Percentiles rank a stretch among this genome's conserved stretches.
Evolutionary conservation across 2,113 vertebrate genomes (phyloP).

Genomic region (Pseudolaguvia tuberculata): DNA sequence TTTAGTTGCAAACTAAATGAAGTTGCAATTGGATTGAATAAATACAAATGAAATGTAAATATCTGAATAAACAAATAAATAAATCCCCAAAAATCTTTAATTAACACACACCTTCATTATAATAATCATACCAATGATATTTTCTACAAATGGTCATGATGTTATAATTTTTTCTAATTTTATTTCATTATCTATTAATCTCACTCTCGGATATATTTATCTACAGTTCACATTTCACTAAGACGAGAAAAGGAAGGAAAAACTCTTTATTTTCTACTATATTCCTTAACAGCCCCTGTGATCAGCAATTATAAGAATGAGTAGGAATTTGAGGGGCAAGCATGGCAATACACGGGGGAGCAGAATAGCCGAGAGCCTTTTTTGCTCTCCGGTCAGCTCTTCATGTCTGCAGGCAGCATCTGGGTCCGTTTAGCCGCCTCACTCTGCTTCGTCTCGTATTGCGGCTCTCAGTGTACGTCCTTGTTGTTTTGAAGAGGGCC

Average conservation of each 20-base stretch:
- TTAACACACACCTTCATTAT: background rate
- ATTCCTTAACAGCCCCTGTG: slow-evolving; percentile 75
- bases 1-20: background rate
- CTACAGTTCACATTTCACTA: background rate
- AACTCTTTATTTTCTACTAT: slow-evolving; percentile 79
- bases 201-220: background rate
- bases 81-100: background rate
- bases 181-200: background rate
- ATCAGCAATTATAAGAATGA: slow-evolving; percentile 82
- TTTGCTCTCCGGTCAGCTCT: slow-evolving; percentile 59
- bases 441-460: slow-evolving; percentile 79
- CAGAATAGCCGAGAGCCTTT: slow-evolving; percentile 62
- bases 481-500: slow-evolving; percentile 68
- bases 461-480: slow-evolving; percentile 82
- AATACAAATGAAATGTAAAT: background rate
- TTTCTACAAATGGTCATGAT: background rate
- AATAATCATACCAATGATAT: background rate
- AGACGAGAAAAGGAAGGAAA: slow-evolving; percentile 51
- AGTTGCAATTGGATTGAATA: no score
- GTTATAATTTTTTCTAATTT: background rate
- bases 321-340: slow-evolving; percentile 76
- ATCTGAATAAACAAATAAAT: background rate
- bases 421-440: slow-evolving; percentile 85
- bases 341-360: slow-evolving; percentile 60
- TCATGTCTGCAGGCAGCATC: slow-evolving; percentile 79